Base-by-base conservation (phyloP, 2,888 invertebrate genomes). In the Dicyrtomina minuta region DNA sequence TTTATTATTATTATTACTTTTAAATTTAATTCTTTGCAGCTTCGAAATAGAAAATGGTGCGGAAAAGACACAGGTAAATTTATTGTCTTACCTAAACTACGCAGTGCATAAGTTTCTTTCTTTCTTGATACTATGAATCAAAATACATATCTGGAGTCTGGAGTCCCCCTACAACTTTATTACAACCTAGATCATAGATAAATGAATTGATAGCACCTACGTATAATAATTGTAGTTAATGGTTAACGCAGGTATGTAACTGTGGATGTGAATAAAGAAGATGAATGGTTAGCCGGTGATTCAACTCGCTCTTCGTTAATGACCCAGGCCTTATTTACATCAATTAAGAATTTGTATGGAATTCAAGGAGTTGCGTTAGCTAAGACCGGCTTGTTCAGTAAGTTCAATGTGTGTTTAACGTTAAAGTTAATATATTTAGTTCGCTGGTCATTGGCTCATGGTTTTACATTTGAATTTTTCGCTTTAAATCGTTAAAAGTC, bases 61-160 rank as follows among this genome's bases (percentile, higher is more conserved):
- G 68, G 10, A 68, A 68, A 27, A 20, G 68, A 39, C 68, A 68
- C 20, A 39, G 68, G 68, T 68, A 53, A 24, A 51, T 64, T 17
- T 17, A 59, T 33, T 59, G 41, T 59, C 12, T 59, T n/a, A n/a
- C n/a, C n/a, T n/a, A n/a, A n/a, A n/a, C n/a, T n/a, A n/a, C n/a
- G n/a, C n/a, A n/a, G n/a, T n/a, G n/a, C n/a, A n/a, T n/a, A n/a
- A n/a, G n/a, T n/a, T n/a, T n/a, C n/a, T n/a, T n/a, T n/a, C n/a
- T n/a, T n/a, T n/a, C n/a, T n/a, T n/a, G n/a, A n/a, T n/a, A n/a
- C n/a, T n/a, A n/a, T n/a, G n/a, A n/a, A 46, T 46, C 17, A 46
- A 46, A 46, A 10, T 15, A 46, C 5, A 46, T 46, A n/a, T n/a
- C n/a, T n/a, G n/a, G n/a, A n/a, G n/a, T n/a, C n/a, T n/a, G n/a